A percentile compares a stretch with the other conserved stretches of the same genome.
Evolutionary conservation across 2,797 vertebrate species (phyloP).

Genomic region (Serranus cabrilla): DNA sequence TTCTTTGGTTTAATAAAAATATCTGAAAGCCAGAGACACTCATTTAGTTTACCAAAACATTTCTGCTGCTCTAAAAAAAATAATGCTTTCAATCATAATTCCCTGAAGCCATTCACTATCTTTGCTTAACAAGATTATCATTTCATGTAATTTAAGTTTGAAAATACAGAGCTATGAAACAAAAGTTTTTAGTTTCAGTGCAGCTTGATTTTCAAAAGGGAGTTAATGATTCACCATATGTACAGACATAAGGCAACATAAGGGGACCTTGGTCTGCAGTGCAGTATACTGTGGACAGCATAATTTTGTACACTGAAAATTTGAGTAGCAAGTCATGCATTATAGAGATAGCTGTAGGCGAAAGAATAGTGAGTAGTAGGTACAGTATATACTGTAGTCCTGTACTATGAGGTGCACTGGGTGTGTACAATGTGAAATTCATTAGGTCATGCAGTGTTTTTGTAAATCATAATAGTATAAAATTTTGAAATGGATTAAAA

Average conservation of each 20-base stretch:
- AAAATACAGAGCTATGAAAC: no score
- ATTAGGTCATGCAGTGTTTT: neutral
- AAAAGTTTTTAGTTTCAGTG: neutral
- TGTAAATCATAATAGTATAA: neutral
- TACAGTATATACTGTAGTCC: neutral
- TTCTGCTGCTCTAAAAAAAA: neutral
- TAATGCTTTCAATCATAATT: neutral
- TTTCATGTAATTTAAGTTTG: neutral
- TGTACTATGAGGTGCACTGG: neutral
- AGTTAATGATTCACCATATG: neutral
- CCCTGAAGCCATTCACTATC: neutral
- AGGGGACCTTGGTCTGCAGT: neutral
- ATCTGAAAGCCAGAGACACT: neutral
- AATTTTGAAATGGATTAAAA: neutral
- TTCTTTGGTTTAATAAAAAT: no score
- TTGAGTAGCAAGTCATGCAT: slow-evolving; percentile 20
- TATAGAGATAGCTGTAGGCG: slow-evolving; percentile 16
- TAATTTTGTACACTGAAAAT: neutral
- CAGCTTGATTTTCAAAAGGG: neutral
- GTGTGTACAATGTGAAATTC: neutral
- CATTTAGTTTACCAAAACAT: neutral
- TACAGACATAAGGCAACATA: neutral
- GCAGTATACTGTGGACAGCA: neutral
- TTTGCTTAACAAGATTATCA: neutral
- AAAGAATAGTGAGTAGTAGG: neutral